phyloP scores from a whole-genome alignment of 2,797 vertebrate species.

The Coendou prehensilis region DNA sequence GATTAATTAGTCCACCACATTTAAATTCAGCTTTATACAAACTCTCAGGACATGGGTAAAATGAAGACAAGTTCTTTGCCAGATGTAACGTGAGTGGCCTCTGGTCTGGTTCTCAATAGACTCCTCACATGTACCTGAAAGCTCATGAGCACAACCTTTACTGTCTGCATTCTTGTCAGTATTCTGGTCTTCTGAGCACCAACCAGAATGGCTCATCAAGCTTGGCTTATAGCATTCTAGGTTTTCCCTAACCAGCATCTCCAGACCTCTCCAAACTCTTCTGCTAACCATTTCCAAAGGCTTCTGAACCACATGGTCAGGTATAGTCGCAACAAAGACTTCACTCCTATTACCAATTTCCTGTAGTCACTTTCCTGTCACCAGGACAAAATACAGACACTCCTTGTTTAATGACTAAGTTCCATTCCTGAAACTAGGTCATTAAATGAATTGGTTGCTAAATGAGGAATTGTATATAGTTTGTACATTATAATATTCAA shows the following conservation, averaged over 20 bases:
- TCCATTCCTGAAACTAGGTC: background rate
- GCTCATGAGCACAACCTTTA: background rate
- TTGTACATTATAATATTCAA: background rate
- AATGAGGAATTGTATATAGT: background rate
- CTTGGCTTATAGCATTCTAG: background rate
- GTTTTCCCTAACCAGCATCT: background rate
- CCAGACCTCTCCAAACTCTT: background rate
- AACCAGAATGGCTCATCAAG: background rate
- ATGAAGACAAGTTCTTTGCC: background rate
- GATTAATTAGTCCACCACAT: background rate
- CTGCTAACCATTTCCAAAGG: background rate
- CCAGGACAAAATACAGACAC: background rate
- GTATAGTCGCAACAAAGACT: background rate
- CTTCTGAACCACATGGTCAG: background rate
- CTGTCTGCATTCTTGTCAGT: background rate
- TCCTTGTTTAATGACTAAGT: background rate
- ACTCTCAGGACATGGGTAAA: background rate
- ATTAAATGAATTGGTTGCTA: background rate
- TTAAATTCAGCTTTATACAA: background rate
- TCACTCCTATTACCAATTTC: background rate
- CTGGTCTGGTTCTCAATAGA: background rate
- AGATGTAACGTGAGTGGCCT: background rate
- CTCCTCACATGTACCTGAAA: background rate
- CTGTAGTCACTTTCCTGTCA: background rate
- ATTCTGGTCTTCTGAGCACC: background rate